Conservation (phyloP, 2,888 invertebrate species). For the Graphium colonna region DNA sequence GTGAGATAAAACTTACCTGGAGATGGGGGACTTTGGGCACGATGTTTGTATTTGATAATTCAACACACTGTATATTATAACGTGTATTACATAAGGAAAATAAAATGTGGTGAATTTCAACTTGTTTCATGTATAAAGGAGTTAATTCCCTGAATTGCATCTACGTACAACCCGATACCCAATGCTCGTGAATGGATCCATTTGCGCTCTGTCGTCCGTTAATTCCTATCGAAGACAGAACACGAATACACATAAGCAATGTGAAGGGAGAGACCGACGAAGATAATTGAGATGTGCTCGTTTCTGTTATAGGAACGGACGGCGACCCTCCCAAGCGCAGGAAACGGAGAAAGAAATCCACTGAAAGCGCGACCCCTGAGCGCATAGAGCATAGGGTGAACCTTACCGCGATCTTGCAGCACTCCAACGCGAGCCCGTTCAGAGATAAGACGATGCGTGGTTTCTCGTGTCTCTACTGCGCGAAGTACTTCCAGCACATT, state of each 20-base stretch:
- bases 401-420: constrained; percentile 67
- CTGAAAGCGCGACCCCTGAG: constrained; percentile 69
- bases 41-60: no score
- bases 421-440: constrained; percentile 72
- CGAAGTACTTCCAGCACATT: constrained; percentile 57
- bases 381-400: constrained; percentile 73
- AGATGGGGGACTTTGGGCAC: no score
- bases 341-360: constrained; percentile 65
- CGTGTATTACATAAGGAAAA: no score
- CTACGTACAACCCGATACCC: no score
- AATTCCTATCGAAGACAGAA: constrained; percentile 27
- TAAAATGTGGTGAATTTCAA: no score
- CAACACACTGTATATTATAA: no score
- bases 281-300: constrained; percentile 71
- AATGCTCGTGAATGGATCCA: constrained; percentile 15
- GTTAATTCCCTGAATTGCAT: no score
- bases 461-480: constrained; percentile 73
- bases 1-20: no score
- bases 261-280: constrained; percentile 47
- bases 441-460: constrained; percentile 67
- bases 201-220: constrained; percentile 24
- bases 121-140: no score
- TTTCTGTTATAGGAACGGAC: constrained; percentile 75
- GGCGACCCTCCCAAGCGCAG: constrained; percentile 58
- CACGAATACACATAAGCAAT: constrained; percentile 36